Base-by-base conservation (phyloP, 2,113 vertebrate genomes). In the Brachypteracias leptosomus region DNA sequence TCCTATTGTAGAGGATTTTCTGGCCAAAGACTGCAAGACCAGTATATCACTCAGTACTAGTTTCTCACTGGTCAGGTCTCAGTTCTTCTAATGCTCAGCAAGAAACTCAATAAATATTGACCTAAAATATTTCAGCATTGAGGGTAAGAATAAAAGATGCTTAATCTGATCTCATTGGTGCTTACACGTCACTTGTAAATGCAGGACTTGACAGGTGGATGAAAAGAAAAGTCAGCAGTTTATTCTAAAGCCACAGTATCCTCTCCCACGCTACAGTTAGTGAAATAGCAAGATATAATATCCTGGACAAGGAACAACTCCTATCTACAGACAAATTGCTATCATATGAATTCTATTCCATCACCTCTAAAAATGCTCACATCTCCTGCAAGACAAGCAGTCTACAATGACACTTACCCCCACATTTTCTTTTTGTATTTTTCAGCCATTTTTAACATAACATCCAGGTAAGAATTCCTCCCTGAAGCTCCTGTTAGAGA, bases 391-490 rank as follows among this genome's bases (percentile, higher is more conserved):
- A 83, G 66, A 82, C 0, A 1, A 74, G 16, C 19, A 76, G 10
- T 7, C 26, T 68, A 49, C 33, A 59, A 6, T 15, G 20, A 75
- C 70, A 96, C 99, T 98, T 94, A 99, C 99, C 99, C 99, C 99
- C 99, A 99, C 98, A 98, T 99, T 97, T 99, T 99, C 98, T 99
- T 99, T 97, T 99, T 99, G 97, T 99, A 99, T 93, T 99, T 99
- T 68, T 99, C 99, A 68, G 99, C 98, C 98, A 99, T 98, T 93
- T 98, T 99, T 59, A 98, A 95, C 98, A 99, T 98, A 88, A 99
- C 98, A 33, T 99, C 98, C 92, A 99, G 94, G 73, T 99, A 99
- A 78, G 98, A 95, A 82, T 99, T 99, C 95, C 99, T 98, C 59
- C 99, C 99, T 25, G 98, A 88, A 29, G 99, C 99, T 77, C 99